Evolutionary conservation across 2,113 vertebrate genomes (phyloP), one percentile per base, ranked within the genome.

Genomic region (Nansenia antarctica): DNA sequence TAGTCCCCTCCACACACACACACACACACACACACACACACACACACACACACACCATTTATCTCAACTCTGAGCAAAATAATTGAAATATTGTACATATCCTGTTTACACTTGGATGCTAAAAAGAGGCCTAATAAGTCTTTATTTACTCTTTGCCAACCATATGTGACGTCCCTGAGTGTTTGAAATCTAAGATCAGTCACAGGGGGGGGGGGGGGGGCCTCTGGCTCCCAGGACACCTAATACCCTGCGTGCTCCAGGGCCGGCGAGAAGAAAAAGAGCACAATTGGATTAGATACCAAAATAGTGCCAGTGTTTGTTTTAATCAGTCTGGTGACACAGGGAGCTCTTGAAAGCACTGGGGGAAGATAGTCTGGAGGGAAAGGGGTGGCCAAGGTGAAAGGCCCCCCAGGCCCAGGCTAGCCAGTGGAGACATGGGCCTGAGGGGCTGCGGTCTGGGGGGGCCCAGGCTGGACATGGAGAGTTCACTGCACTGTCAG

Each of bases 271-370:
- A 84, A 89, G 84, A 91, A 90, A 91, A 90, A 88, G 90, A 75
- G 57, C 89, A 90, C 90, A 94, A 95, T 95, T 92, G 92, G 92
- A 95, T 95, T 95, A 95, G 93, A 92, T 94, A 94, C 86, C 91
- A 94, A 95, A 95, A 95, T 93, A 95, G 65, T 85, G 86, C 86
- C 90, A 76, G 82, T 95, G 94, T 95, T 95, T 95, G 91, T 93
- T 95, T 95, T 95, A 95, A 95, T 95, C 94, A 95, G 90, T 83
- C 90, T 89, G 86, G 90, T 94, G 94, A 94, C 94, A 94, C 74
- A 88, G 90, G 86, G 90, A 92, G 91, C 92, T 92, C 89, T 93
- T 92, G 86, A 90, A 91, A 92, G 90, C 80, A 75, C 72, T 11
- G 72, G 85, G 79, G 84, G 78, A 80, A 89, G 86, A 85, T 66